These are phyloP conservation scores for Acanthosoma haemorrhoidale DNA, from an alignment of 2,888 invertebrate species.

Conservation along the genomic window DNA sequence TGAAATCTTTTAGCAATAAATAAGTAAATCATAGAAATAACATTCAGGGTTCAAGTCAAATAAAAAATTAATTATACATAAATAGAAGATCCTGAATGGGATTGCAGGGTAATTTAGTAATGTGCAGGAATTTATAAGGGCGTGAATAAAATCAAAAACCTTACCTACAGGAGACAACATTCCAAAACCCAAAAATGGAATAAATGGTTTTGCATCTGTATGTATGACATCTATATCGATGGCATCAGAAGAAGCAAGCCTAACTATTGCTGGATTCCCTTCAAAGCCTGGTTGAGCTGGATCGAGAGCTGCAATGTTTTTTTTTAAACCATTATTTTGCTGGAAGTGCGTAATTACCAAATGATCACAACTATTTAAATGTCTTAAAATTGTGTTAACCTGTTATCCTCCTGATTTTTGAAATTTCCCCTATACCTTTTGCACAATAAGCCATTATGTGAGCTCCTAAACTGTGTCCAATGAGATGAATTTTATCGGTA, in stretches of 20 bases:
- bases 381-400: slow-evolving; percentile 22
- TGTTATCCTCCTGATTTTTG: slow-evolving; percentile 52
- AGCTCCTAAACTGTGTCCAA: slow-evolving; percentile 60
- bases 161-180: slow-evolving; percentile 52
- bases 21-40: no score
- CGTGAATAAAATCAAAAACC: no score
- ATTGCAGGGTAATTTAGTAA: no score
- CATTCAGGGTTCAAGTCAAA: no score
- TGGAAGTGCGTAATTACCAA: no score
- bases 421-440: slow-evolving; percentile 46
- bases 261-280: slow-evolving; percentile 47
- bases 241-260: slow-evolving; percentile 55
- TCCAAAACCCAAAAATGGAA: slow-evolving; percentile 55
- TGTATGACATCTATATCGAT: slow-evolving; percentile 60
- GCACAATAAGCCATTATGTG: slow-evolving; percentile 57
- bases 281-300: slow-evolving; percentile 61
- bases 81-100: no score
- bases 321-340: no score
- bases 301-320: slow-evolving; percentile 53
- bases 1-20: no score
- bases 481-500: slow-evolving; percentile 51
- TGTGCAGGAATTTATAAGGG: no score
- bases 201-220: slow-evolving; percentile 53
- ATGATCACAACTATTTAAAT: background rate
- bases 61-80: no score